Evolutionary conservation across 1,140 invertebrate genomes (phyloP).

Genomic region (Drosophila carrolli): DNA sequence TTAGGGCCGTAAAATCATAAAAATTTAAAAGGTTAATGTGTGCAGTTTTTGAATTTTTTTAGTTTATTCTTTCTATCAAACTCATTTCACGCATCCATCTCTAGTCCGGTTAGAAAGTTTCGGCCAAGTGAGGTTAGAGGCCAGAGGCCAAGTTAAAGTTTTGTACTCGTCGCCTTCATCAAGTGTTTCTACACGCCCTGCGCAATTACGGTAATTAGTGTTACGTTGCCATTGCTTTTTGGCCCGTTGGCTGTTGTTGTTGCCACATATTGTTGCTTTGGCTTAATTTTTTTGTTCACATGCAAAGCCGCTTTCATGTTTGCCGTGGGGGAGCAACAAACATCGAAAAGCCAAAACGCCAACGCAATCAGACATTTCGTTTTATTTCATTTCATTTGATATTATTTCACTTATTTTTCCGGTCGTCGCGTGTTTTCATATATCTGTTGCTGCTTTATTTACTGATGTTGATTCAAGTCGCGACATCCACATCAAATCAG

Average conservation of each 20-base stretch:
- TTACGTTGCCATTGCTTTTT: conserved; percentile 49
- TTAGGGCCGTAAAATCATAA: too few relatives aligned
- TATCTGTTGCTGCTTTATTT: conserved; percentile 43
- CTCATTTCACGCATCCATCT: conserved; percentile 50
- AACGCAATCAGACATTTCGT: conserved; percentile 69
- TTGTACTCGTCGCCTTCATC: conserved; percentile 74
- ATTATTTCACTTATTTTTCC: conserved; percentile 60
- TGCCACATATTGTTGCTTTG: conserved; percentile 26
- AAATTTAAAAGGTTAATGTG: too few relatives aligned
- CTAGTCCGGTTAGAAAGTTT: conserved; percentile 6
- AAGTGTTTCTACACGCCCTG: conserved; percentile 70
- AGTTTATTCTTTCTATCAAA: background rate
- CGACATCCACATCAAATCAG: conserved; percentile 70
- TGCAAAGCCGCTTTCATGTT: conserved; percentile 76
- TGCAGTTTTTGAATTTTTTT: background rate
- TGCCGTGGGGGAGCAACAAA: conserved; percentile 36
- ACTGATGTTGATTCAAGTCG: conserved; percentile 66
- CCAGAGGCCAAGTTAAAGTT: conserved; percentile 72
- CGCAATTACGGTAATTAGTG: conserved; percentile 78
- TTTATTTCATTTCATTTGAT: conserved; percentile 58
- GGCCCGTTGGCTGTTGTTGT: conserved; percentile 25
- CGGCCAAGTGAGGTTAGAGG: conserved; percentile 38
- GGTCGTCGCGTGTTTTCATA: conserved; percentile 52
- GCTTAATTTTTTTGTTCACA: conserved; percentile 31
- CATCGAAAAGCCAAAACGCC: conserved; percentile 45